Base-by-base conservation (phyloP, 2,888 invertebrate genomes). In the Leuctra nigra region DNA sequence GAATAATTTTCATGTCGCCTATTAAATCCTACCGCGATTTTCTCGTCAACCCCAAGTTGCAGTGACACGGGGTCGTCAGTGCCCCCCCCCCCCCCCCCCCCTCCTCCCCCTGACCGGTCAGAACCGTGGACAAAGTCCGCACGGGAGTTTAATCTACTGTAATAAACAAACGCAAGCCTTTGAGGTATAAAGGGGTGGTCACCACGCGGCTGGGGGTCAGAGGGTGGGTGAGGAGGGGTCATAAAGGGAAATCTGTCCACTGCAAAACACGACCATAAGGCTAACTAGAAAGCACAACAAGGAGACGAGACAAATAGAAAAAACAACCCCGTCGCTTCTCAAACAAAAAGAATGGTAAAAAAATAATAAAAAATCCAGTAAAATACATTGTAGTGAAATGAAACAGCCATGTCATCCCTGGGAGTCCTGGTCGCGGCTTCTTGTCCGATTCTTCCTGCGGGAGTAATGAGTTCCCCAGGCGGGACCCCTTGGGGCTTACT, bases 221-320 rank as follows among this genome's bases (percentile, higher is more conserved):
- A 23, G 44, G 4, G 23, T 20, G 23, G 44, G 6, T 2, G 44
- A 23, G 20, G 41, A 16, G 7, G 20, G 41, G 41, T 41, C 44
- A 44, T 44, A 14, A 44, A 44, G 44, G 44, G 44, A 44, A 44
- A 44, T 44, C 44, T 44, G 44, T 44, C 44, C 44, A 23, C 6
- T 11, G 29, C 29, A 29, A 29, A 7, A 29, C 29, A 11, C 11
- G 23, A 11, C 44, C 44, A 44, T 23, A 44, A n/a, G 20, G 23
- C 22, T 20, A 13, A 44, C 44, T n/a, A 13, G 6, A 29, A 7
- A 29, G 7, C 7, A 29, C 6, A 29, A 6, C 6, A 29, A 29
- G 11, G 7, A 11, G 7, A 29, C 11, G 29, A 11, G 6, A 29
- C 29, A 7, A 11, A 29, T 11, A 29, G 29, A 29, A 29, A 29